These are phyloP conservation scores for Eugnorisma glareosa DNA, from an alignment of 2,888 invertebrate species.

Conservation along the genomic window DNA sequence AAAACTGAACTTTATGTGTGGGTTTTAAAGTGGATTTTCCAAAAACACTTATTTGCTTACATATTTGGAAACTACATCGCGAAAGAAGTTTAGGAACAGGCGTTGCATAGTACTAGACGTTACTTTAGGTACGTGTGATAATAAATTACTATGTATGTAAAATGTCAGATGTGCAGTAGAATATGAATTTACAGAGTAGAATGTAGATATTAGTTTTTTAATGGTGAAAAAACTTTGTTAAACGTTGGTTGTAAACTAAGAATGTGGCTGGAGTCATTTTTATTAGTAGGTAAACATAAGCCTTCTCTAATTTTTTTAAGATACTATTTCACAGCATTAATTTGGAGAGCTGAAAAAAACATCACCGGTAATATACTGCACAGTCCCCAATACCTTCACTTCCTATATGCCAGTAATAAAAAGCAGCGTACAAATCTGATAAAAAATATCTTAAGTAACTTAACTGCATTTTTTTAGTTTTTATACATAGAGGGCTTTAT, in stretches of 20 bases:
- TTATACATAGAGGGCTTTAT: no score
- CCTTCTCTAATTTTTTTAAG: background rate
- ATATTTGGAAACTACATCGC: background rate
- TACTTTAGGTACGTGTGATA: conserved; percentile 13
- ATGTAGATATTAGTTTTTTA: conserved; percentile 4
- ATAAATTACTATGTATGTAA: conserved; percentile 46
- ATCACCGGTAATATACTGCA: background rate
- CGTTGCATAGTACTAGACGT: conserved; percentile 44
- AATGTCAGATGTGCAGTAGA: conserved; percentile 26
- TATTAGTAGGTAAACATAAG: background rate
- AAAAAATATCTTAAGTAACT: no score
- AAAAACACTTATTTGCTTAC: background rate
- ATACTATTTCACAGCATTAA: no score
- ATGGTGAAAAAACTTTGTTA: background rate
- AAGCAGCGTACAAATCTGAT: no score
- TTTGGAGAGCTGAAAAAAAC: background rate
- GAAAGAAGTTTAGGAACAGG: background rate
- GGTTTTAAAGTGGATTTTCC: background rate
- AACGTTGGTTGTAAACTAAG: background rate
- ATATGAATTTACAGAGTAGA: conserved; percentile 32
- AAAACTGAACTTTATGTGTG: background rate
- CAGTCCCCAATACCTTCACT: no score
- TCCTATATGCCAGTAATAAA: no score
- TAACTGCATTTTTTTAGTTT: no score
- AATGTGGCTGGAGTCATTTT: background rate